phyloP scores from a whole-genome alignment of 2,797 vertebrate genomes.

The Semotilus atromaculatus region DNA sequence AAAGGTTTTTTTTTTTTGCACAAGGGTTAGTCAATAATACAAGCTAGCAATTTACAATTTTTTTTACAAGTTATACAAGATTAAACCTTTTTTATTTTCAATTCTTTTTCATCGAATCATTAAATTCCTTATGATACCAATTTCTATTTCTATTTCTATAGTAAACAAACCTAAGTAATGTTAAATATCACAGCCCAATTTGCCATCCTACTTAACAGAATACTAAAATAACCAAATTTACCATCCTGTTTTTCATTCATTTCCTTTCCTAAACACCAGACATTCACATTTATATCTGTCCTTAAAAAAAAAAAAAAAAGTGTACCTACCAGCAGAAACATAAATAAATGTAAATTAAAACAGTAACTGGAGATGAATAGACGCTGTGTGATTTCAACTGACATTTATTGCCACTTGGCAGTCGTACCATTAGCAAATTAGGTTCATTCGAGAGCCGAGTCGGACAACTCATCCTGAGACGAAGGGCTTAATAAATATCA shows the following conservation, averaged over 20 bases:
- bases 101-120: too few relatives aligned
- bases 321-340: conserved; percentile 62
- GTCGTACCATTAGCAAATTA: conserved; percentile 80
- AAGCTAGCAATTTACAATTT: too few relatives aligned
- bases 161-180: conserved; percentile 2
- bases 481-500: conserved; percentile 63
- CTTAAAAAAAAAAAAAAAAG: conserved; percentile 38
- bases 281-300: conserved; percentile 9
- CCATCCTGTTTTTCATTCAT: conserved; percentile 51
- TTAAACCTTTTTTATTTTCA: too few relatives aligned
- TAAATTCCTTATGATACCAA: neutral
- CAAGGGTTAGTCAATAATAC: neutral
- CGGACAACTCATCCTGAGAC: conserved; percentile 64
- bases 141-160: neutral
- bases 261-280: conserved; percentile 32
- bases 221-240: neutral
- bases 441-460: conserved; percentile 66
- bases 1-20: neutral
- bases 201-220: neutral
- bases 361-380: conserved; percentile 75
- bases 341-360: conserved; percentile 69
- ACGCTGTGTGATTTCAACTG: conserved; percentile 64
- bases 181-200: neutral
- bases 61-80: too few relatives aligned
- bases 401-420: conserved; percentile 78